Conservation (phyloP, 2,888 invertebrate genomes). For the Electrophaes corylata region DNA sequence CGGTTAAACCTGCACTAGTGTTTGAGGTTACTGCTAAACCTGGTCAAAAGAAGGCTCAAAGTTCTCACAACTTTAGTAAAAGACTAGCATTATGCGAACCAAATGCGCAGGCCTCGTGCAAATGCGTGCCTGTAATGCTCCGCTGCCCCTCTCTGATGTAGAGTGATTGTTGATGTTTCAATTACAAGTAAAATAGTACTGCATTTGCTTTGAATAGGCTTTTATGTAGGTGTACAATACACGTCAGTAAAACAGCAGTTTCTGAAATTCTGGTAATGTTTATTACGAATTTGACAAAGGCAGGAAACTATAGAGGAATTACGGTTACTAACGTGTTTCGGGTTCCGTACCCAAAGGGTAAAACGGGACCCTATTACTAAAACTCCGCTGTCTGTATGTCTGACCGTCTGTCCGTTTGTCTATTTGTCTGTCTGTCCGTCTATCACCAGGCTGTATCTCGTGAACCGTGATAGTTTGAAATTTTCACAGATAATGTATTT, state of each 20-base stretch:
- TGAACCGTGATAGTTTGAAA: no score
- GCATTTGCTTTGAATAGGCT: conserved; percentile 28
- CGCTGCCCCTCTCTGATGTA: conserved; percentile 46
- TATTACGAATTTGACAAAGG: neutral
- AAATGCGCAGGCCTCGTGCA: conserved; percentile 45
- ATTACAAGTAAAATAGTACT: conserved; percentile 47
- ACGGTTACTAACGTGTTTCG: no score
- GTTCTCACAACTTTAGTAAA: neutral
- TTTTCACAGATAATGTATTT: no score
- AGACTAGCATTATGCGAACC: neutral
- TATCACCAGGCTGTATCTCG: no score
- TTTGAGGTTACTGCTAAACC: neutral
- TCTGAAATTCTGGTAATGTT: neutral
- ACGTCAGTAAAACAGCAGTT: neutral
- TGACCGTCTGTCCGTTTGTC: no score
- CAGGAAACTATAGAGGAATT: neutral
- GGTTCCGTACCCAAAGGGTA: no score
- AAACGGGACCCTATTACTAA: no score
- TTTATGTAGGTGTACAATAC: conserved; percentile 19
- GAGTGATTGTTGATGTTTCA: conserved; percentile 55
- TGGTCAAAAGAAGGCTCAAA: neutral
- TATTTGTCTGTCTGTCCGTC: no score
- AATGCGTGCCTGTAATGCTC: conserved; percentile 47
- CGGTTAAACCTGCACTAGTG: neutral
- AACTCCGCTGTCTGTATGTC: no score